Evolutionary conservation across 2,888 invertebrate species (phyloP), one percentile per base, ranked within the genome.

Genomic region (Apamea monoglypha): DNA sequence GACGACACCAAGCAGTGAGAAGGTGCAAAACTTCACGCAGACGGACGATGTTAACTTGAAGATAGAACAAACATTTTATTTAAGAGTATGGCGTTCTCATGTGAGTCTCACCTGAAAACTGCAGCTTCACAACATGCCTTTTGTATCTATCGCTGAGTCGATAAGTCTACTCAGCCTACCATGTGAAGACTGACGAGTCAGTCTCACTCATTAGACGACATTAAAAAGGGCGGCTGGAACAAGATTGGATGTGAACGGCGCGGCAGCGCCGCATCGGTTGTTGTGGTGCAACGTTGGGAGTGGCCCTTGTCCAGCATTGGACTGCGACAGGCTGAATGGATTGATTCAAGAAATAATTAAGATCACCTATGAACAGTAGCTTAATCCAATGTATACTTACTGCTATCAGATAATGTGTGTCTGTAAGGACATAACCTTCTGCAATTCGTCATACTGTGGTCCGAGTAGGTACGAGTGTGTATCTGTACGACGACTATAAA

Each of bases 391-490:
- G 32, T 25, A 56, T 21, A 14, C 16, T 36, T 40, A 40, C 59
- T n/a, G 16, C 6, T 53, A n/a, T 40, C n/a, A n/a, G 21, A 29
- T 21, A 40, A 14, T 25, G 12, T n/a, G 18, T 36, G 63, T 56
- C n/a, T 56, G 50, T 44, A 21, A 25, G n/a, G n/a, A n/a, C n/a
- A n/a, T n/a, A n/a, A 50, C 21, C 32, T 82, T 71, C 79, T 72
- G 40, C 25, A 21, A 6, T 32, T 40, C 0, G 14, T 32, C n/a
- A 36, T 25, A 14, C 40, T 25, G 32, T 16, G n/a, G 18, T 2
- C 14, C 12, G 7, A n/a, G 76, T 16, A 4, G 16, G 25, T 40
- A 12, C 53, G 18, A 69, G 10, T 72, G 21, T 47, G 21, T 63
- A 18, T 32, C 32, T 32, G 44, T 44, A 44, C 32, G 63, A 18